Percentiles rank a stretch among this genome's conserved stretches.
Evolutionary conservation across 2,888 invertebrate genomes (phyloP).

Genomic region (Vandiemenella viatica): DNA sequence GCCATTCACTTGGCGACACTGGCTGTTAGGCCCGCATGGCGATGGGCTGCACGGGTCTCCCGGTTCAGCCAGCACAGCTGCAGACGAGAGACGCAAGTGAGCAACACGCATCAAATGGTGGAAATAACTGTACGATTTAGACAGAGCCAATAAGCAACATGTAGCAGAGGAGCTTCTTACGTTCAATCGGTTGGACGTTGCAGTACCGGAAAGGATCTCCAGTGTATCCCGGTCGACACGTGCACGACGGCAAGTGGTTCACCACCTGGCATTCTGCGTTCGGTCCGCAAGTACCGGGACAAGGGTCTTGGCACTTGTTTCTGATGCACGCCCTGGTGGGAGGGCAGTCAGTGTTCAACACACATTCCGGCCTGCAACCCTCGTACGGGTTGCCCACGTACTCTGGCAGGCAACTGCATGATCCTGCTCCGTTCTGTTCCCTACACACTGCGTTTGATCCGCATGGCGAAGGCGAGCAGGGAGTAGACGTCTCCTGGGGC

Average conservation of each 20-base stretch:
- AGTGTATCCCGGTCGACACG: conserved; percentile 49
- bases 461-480: conserved; percentile 19
- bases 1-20: conserved; percentile 39
- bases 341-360: conserved; percentile 33
- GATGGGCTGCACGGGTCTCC: conserved; percentile 48
- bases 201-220: conserved; percentile 54
- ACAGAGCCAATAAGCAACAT: not conserved
- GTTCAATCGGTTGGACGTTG: conserved; percentile 26
- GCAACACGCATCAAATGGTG: too few relatives aligned
- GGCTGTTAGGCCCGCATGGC: conserved; percentile 48
- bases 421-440: conserved; percentile 34
- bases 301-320: conserved; percentile 39
- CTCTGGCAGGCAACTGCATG: conserved; percentile 38
- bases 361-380: conserved; percentile 37
- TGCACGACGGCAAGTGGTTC: conserved; percentile 26
- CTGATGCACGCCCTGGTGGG: conserved; percentile 32
- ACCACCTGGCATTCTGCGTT: conserved; percentile 28
- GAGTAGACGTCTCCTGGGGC: conserved; percentile 11
- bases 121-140: too few relatives aligned
- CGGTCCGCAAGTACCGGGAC: conserved; percentile 34
- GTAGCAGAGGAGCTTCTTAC: conserved; percentile 24
- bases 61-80: conserved; percentile 19
- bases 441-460: conserved; percentile 22
- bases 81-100: not conserved
- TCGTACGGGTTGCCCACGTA: conserved; percentile 35